Conservation (phyloP, 2,888 invertebrate genomes). For the Chloroclystis v-ata region DNA sequence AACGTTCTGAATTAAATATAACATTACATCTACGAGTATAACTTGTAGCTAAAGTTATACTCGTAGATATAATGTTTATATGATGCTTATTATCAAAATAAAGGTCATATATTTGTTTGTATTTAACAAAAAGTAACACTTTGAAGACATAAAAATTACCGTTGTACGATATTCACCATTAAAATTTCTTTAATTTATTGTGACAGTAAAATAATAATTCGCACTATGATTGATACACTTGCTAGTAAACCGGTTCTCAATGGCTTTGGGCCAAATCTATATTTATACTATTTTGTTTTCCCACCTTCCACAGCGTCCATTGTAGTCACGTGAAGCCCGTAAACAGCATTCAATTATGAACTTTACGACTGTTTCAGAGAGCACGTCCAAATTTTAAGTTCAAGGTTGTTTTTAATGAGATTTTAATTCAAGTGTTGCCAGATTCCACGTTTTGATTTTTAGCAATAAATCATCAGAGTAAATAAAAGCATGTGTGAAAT, state of each 20-base stretch:
- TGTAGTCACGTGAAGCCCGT: constrained; percentile 56
- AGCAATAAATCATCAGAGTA: not conserved
- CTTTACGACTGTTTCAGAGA: constrained; percentile 24
- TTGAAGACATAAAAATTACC: constrained; percentile 2
- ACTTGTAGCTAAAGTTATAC: no score
- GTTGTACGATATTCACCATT: constrained; percentile 20
- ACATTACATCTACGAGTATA: no score
- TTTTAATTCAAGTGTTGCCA: constrained; percentile 10
- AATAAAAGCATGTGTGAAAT: constrained; percentile 36
- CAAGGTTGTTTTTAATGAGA: constrained; percentile 17
- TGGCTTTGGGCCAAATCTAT: constrained; percentile 61
- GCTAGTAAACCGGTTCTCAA: constrained; percentile 53
- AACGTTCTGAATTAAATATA: no score
- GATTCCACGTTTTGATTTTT: not conserved
- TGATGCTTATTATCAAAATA: no score
- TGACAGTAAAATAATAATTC: constrained; percentile 46
- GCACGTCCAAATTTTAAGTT: constrained; percentile 13
- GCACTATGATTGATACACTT: constrained; percentile 52
- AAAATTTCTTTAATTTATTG: constrained; percentile 38
- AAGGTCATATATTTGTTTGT: no score
- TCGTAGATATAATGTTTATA: no score
- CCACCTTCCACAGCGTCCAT: constrained; percentile 58
- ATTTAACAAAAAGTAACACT: not conserved
- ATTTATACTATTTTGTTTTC: constrained; percentile 51
- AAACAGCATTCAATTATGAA: constrained; percentile 26